Evolutionary conservation across 2,888 invertebrate species (phyloP), one percentile per base, ranked within the genome.

Genomic region (Diploptera punctata): DNA sequence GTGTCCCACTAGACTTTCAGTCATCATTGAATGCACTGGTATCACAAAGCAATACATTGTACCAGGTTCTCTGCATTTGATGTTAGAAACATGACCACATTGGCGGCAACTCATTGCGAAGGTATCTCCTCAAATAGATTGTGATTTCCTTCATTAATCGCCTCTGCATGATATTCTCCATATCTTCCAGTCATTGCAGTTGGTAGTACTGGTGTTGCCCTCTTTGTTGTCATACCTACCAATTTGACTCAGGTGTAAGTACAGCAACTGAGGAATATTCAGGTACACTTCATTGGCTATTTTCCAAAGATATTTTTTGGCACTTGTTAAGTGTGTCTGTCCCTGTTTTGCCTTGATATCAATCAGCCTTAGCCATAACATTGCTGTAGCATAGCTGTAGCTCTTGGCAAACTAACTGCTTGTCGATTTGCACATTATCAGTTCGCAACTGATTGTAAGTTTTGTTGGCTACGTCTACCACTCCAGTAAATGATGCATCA

Each of bases 81-180:
- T 44, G 81, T 78, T 16, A 79, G 71, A 21, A 80, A 80, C 80
- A 81, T 81, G 1, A 79, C 76, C 77, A 80, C 78, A 68, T 81
- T 80, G 71, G 78, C 79, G 2, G 80, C 80, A 13, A 80, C 78
- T 1, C 80, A 79, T 65, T 80, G 73, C 2, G 77, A 76, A 4
- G 79, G 79, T 38, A 78, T 73, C 70, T 80, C 80, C 73, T 81
- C 80, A 73, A 79, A 81, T 18, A 79, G 60, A 47, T 77, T 79
- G 73, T 81, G 80, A 7, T 74, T 78, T 54, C 77, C 76, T 1
- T 13, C 71, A 29, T 76, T 76, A 7, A 81, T 71, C 5, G 7
- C 72, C n/a, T 21, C 33, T 43, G 79, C 75, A 68, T 80, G 80
- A 62, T 81, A 80, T 9, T 80, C 79, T 43, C 78, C 77, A n/a